phyloP scores from a whole-genome alignment of 2,888 invertebrate species.

The Apoderus coryli region DNA sequence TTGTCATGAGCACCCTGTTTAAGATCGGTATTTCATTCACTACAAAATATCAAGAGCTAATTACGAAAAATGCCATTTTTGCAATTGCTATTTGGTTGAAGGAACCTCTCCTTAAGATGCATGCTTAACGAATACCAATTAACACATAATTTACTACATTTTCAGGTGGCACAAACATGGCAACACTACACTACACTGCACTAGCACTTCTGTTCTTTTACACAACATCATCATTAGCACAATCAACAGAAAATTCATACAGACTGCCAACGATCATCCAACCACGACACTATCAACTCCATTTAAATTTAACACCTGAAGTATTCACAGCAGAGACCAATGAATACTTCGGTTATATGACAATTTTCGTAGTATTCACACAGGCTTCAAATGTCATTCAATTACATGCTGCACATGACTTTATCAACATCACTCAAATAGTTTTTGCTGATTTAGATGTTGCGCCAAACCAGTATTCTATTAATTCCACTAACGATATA shows the following conservation, averaged over 20 bases:
- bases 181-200: no score
- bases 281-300: conserved; percentile 13
- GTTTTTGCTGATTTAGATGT: conserved; percentile 8
- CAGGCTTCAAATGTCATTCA: conserved; percentile 8
- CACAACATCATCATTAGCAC: conserved; percentile 2
- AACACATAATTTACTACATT: no score
- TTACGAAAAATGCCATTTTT: no score
- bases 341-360: conserved; percentile 12
- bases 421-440: conserved; percentile 11
- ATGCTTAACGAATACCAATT: no score
- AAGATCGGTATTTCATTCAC: no score
- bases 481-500: conserved; percentile 14
- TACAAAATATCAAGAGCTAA: no score
- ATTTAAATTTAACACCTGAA: conserved; percentile 12
- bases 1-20: no score
- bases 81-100: no score
- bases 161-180: no score
- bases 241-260: conserved; percentile 7
- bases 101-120: no score
- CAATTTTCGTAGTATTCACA: conserved; percentile 9
- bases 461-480: conserved; percentile 6
- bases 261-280: conserved; percentile 13
- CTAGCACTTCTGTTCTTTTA: no score
- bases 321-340: conserved; percentile 11
- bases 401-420: conserved; percentile 15